Conservation (phyloP, 2,797 vertebrate species). For the Peromyscus eremicus region DNA sequence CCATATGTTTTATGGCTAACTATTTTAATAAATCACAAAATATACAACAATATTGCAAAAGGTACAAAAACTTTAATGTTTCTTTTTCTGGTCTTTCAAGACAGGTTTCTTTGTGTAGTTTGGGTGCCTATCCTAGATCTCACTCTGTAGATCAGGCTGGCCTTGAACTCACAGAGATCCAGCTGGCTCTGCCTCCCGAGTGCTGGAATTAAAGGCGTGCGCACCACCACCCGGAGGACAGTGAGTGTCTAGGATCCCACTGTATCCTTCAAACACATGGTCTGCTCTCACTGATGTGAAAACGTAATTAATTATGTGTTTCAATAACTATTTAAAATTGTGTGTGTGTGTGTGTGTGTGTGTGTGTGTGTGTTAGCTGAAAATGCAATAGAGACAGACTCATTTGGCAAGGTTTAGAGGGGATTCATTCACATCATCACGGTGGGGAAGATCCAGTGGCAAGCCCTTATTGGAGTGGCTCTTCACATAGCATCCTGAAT, state of each 20-base stretch:
- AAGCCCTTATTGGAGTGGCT: neutral
- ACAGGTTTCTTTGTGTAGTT: too few species aligned
- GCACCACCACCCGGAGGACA: too few species aligned
- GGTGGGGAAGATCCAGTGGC: too few species aligned
- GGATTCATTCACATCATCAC: too few species aligned
- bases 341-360: neutral
- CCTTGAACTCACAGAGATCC: too few species aligned
- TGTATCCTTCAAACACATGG: neutral
- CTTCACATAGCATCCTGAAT: neutral
- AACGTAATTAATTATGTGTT: neutral
- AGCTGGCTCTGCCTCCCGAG: too few species aligned
- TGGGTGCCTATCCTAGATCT: too few species aligned
- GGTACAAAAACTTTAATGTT: neutral
- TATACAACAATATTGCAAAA: neutral
- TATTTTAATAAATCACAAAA: neutral
- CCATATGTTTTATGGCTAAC: neutral
- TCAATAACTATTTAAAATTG: neutral
- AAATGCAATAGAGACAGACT: neutral
- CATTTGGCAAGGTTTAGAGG: neutral
- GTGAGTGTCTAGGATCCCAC: neutral
- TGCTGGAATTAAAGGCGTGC: too few species aligned
- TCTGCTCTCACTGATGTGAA: neutral
- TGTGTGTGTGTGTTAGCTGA: neutral
- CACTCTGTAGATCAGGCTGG: too few species aligned
- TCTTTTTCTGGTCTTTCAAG: too few species aligned